Evolutionary conservation across 2,797 vertebrate genomes (phyloP), one percentile per base, ranked within the genome.

Genomic region (Holocentrus rufus): DNA sequence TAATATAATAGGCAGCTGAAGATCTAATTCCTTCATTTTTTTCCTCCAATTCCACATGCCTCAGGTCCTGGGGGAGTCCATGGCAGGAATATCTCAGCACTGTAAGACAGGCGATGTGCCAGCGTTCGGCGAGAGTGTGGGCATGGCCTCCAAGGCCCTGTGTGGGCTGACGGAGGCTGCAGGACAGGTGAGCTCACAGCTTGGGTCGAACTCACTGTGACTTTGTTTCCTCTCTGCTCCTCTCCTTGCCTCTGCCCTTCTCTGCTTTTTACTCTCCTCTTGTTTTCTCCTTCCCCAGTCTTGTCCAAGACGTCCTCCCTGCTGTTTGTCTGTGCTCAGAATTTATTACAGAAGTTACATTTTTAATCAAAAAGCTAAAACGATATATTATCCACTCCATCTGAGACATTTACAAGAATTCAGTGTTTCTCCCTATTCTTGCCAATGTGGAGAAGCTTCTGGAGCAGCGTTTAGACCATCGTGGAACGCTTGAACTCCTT

Each of bases 71-170:
- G 97, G 98, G 2, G 98, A 99, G 89, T 96, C 98, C 0, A 99
- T 99, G 97, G 97, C 98, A 0, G 98, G 98, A 30, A 99, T 99
- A 89, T 99, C 98, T 5, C 98, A 99, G 88, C 96, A 98, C 72
- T 98, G 97, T 78, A 99, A 98, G 91, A 99, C 95, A 0, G 96
- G 96, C 3, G 97, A 98, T 82, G 95, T 98, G 76, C 86, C 95
- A 7, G 95, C 95, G 25, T 99, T 99, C 6, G 98, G 97, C 49
- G 97, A 98, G 70, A 97, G 97, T 53, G 97, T 99, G 72, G 94
- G 95, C n/a, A 93, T 97, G 76, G 98, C 97, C 0, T 99, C 97
- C 77, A 99, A 99, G 90, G 97, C 98, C 22, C 91, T 99, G 65
- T 99, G 97, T 78, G 97, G 97, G 44, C 94, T 99, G 80, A 99